Base-by-base conservation (phyloP, 1,140 invertebrate genomes). In the Papilio machaon region DNA sequence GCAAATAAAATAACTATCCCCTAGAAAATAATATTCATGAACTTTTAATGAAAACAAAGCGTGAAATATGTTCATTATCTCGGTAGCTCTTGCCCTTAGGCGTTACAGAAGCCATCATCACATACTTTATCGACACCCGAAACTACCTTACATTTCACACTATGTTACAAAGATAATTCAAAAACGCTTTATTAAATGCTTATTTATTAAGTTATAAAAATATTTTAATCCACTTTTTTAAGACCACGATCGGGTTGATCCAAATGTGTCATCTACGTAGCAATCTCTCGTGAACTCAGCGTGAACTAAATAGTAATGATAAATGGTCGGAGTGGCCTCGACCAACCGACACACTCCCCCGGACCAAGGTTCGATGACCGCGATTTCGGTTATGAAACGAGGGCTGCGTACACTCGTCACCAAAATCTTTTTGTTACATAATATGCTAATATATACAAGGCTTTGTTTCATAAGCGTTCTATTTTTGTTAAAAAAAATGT, bases 321-420 rank as follows among this genome's bases (percentile, higher is more conserved):
- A 90, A 89, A 92, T 85, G 88, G 79, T 81, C 80, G 47, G 70
- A 38, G 76, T 75, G 93, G 88, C 92, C 93, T 94, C 93, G 93
- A 94, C 93, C 92, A 91, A 93, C 87, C 89, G 91, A 94, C 93
- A 93, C 89, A 93, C 89, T 94, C 87, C 88, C 89, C 84, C 76
- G 76, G 60, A 74, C 58, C 76, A 70, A 84, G 82, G 91, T 88
- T 92, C 90, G 86, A 89, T 86, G 91, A 86, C 89, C 91, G 82
- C 82, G 84, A 91, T 91, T 91, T 93, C 87, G 88, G 87, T 90
- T 90, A 91, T 88, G 85, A 88, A 86, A 88, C 81, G 9, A 46
- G 17, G 43, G 58, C 47, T 17, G 19, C 1, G 35, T 78, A 78
- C 38, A 46, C 38, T 79, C 77, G 77, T 76, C 43, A 52, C 19